These are phyloP conservation scores for Adrianichthys oophorus DNA, from an alignment of 2,797 vertebrate species.

Conservation along the genomic window DNA sequence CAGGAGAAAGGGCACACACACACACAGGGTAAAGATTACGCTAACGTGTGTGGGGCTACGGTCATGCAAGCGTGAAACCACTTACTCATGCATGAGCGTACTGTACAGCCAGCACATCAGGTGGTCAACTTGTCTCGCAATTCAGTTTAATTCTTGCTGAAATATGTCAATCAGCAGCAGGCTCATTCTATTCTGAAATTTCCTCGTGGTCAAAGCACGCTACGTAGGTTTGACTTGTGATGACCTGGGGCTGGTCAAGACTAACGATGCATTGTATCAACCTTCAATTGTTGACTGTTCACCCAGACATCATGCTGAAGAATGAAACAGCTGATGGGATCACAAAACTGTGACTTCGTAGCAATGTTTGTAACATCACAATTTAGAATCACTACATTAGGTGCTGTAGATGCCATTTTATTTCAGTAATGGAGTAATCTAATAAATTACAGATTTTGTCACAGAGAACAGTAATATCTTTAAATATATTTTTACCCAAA, in stretches of 20 bases:
- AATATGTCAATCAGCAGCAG: no score
- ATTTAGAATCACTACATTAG: no score
- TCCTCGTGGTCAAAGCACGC: no score
- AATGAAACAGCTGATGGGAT: conserved; percentile 15
- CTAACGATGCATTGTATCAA: not conserved
- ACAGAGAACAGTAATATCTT: no score
- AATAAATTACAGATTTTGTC: no score
- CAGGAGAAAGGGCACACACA: conserved; percentile 33
- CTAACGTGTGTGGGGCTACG: conserved; percentile 14
- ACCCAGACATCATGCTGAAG: conserved; percentile 2
- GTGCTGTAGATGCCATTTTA: no score
- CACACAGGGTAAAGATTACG: conserved; percentile 20
- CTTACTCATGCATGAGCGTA: conserved; percentile 15
- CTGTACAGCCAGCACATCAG: conserved; percentile 24
- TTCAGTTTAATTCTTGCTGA: not conserved
- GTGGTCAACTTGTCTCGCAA: conserved; percentile 31
- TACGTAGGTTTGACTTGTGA: not conserved
- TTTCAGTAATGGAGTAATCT: no score
- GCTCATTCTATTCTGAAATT: no score
- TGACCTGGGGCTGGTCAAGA: not conserved
- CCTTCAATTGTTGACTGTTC: not conserved
- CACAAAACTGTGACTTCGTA: conserved; percentile 19
- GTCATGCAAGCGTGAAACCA: conserved; percentile 23
- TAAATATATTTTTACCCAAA: no score
- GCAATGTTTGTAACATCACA: conserved; percentile 25